Percentiles rank a stretch among this genome's conserved stretches.
Conservation (phyloP, 2,797 vertebrate species). For the Lepilemur ruficaudatus region DNA sequence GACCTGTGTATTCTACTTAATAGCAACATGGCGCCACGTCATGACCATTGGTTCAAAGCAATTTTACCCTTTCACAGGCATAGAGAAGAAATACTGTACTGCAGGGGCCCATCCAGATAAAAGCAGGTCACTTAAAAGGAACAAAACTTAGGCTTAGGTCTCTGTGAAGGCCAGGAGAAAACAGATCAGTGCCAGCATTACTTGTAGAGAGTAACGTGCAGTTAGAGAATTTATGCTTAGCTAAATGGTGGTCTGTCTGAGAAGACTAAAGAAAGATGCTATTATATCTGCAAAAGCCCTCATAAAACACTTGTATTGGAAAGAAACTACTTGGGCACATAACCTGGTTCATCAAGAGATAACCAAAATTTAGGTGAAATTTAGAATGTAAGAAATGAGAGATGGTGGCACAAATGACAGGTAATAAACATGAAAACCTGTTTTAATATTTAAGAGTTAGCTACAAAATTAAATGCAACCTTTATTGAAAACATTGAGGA, state of each 20-base stretch:
- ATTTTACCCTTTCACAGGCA: neutral
- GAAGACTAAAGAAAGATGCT: neutral
- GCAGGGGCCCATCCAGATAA: neutral
- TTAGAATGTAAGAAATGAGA: neutral
- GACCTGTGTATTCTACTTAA: neutral
- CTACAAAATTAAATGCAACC: neutral
- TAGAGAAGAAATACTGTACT: neutral
- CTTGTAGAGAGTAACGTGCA: neutral
- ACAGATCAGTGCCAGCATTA: neutral
- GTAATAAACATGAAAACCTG: neutral
- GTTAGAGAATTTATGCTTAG: neutral
- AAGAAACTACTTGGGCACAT: neutral
- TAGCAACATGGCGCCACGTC: neutral
- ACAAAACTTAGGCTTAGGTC: neutral
- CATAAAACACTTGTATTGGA: neutral
- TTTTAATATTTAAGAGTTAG: neutral
- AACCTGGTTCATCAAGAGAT: neutral
- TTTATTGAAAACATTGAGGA: neutral
- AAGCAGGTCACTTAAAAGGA: neutral
- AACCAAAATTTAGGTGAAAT: neutral
- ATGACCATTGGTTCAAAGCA: neutral
- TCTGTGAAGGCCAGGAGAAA: neutral
- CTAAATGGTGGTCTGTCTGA: neutral
- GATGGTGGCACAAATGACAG: neutral
- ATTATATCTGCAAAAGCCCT: neutral